phyloP scores from a whole-genome alignment of 2,797 vertebrate genomes.

The Eidolon dupreanum region DNA sequence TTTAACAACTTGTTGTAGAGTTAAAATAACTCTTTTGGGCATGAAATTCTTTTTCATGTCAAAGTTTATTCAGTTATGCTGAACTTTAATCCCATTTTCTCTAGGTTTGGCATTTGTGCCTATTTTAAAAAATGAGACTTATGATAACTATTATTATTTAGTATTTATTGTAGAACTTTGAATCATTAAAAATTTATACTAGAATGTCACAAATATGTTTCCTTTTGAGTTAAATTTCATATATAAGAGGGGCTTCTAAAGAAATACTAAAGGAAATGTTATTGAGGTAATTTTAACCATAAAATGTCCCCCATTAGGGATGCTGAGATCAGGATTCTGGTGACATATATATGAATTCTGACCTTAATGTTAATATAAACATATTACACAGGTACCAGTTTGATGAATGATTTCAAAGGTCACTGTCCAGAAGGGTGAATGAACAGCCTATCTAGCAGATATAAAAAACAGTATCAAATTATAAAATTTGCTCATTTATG shows the following conservation, averaged over 20 bases:
- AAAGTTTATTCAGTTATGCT: not conserved
- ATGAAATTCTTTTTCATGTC: slow-evolving; percentile 48
- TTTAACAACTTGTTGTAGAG: not conserved
- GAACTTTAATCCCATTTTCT: slow-evolving; percentile 50
- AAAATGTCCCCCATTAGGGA: not conserved
- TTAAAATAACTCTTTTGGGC: slow-evolving; percentile 33
- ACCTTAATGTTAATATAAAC: not conserved
- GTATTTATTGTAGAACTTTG: not conserved
- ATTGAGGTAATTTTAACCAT: not conserved
- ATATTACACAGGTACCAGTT: not conserved
- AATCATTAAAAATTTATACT: not conserved
- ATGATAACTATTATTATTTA: not conserved
- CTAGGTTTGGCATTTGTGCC: not conserved
- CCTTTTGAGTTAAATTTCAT: not conserved
- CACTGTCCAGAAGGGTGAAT: not conserved
- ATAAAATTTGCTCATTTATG: slow-evolving; percentile 32
- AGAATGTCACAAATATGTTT: not conserved
- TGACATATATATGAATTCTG: not conserved
- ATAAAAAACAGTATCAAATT: not conserved
- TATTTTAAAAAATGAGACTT: not conserved
- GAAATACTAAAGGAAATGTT: not conserved
- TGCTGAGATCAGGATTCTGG: not conserved
- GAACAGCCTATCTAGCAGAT: not conserved
- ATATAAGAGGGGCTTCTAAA: not conserved
- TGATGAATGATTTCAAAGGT: not conserved